A percentile compares a stretch with the other conserved stretches of the same genome.
These are phyloP conservation scores for Solea solea DNA, from an alignment of 2,113 vertebrate genomes.

Conservation along the genomic window DNA sequence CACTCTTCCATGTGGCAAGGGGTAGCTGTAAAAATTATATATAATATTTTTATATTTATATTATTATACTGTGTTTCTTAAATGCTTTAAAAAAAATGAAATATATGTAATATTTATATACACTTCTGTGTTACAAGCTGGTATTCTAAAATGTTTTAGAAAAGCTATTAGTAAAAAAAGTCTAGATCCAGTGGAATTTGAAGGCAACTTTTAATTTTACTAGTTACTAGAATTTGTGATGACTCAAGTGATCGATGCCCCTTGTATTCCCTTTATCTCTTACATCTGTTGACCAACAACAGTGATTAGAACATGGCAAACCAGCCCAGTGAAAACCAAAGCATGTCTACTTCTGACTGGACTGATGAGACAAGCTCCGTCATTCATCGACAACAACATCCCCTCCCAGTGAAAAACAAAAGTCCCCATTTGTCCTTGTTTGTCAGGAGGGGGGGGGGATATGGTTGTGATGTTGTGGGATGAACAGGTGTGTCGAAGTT, in stretches of 20 bases:
- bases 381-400: slow-evolving; percentile 34
- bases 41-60: too few species aligned
- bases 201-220: not conserved
- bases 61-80: too few species aligned
- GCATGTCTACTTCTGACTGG: slow-evolving; percentile 2
- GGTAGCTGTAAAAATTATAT: too few species aligned
- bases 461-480: slow-evolving; percentile 74
- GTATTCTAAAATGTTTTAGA: too few species aligned
- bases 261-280: not conserved
- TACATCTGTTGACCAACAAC: slow-evolving; percentile 9
- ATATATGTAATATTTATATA: too few species aligned
- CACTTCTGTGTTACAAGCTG: too few species aligned
- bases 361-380: slow-evolving; percentile 29
- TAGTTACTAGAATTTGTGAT: not conserved
- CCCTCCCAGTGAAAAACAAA: slow-evolving; percentile 1
- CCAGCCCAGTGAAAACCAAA: slow-evolving; percentile 26
- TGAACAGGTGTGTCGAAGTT: slow-evolving; percentile 75
- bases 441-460: slow-evolving; percentile 64
- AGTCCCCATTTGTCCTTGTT: slow-evolving; percentile 55
- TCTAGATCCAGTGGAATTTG: too few species aligned
- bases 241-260: slow-evolving; percentile 9
- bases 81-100: too few species aligned
- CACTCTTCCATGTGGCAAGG: too few species aligned
- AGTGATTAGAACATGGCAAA: slow-evolving; percentile 1
- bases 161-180: too few species aligned